phyloP scores from a whole-genome alignment of 2,113 vertebrate genomes.

The Mustela lutreola region DNA sequence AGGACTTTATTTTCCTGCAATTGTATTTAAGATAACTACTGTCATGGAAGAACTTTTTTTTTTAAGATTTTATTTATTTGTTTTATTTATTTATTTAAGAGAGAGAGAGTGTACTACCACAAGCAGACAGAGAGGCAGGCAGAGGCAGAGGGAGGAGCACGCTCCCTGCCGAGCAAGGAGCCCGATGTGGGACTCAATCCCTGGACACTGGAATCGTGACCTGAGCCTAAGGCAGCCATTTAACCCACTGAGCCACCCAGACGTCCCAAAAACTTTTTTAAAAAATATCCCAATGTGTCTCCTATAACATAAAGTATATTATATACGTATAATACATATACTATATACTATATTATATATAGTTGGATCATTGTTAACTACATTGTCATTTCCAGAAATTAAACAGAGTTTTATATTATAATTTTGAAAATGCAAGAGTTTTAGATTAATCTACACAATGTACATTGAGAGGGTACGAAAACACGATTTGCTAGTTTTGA shows the following conservation, averaged over 20 bases:
- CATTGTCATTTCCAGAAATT: not conserved
- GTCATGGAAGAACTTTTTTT: not conserved
- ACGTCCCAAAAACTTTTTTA: not conserved
- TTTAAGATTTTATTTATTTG: too few relatives aligned
- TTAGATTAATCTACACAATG: not conserved
- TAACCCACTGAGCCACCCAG: too few relatives aligned
- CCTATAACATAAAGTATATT: not conserved
- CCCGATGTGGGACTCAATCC: too few relatives aligned
- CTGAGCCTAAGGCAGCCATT: too few relatives aligned
- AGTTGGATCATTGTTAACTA: not conserved
- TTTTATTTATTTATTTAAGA: too few relatives aligned
- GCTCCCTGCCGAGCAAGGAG: too few relatives aligned
- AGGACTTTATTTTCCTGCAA: not conserved
- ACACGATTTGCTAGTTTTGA: not conserved
- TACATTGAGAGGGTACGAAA: not conserved
- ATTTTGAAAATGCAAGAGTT: slow-evolving; percentile 3
- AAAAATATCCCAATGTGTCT: not conserved
- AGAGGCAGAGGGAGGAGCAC: too few relatives aligned
- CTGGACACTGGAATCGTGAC: too few relatives aligned
- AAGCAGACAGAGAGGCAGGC: too few relatives aligned
- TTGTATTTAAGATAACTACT: not conserved
- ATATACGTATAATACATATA: too few relatives aligned
- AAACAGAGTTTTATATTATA: not conserved
- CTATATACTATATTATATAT: not conserved
- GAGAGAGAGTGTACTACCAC: too few relatives aligned